These are phyloP conservation scores for Tachysurus fulvidraco DNA, from an alignment of 2,113 vertebrate genomes.

Conservation along the genomic window DNA sequence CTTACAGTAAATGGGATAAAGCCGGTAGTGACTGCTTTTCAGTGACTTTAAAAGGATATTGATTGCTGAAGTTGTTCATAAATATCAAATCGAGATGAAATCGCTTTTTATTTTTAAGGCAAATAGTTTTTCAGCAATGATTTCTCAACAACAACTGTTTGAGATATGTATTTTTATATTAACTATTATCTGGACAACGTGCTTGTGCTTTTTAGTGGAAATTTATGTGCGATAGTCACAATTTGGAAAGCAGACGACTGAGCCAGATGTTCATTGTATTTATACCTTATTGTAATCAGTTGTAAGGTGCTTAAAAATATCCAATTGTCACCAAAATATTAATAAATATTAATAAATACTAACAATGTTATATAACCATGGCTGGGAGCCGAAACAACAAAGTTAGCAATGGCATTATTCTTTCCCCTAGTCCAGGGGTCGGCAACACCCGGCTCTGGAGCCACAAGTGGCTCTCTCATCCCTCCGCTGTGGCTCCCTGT, in stretches of 20 bases:
- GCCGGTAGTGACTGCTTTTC: neutral
- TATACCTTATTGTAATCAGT: neutral
- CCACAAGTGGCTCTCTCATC: no score
- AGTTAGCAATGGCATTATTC: neutral
- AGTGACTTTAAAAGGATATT: neutral
- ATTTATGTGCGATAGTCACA: neutral
- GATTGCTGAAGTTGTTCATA: neutral
- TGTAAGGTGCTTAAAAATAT: neutral
- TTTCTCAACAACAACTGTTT: neutral
- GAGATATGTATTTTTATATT: neutral
- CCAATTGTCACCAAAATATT: neutral
- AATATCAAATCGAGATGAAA: neutral
- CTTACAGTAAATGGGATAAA: neutral
- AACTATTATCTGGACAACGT: neutral
- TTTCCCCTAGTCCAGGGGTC: neutral
- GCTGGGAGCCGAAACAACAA: neutral
- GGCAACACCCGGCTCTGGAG: no score
- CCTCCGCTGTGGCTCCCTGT: no score
- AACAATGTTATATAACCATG: no score
- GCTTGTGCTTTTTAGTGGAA: neutral
- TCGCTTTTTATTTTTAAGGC: neutral
- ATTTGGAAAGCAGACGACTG: neutral
- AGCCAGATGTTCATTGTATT: neutral
- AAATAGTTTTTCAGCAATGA: neutral
- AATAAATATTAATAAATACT: neutral